These are phyloP conservation scores for Pongo abelii DNA, from an alignment of 2,113 vertebrate species.

Conservation along the genomic window DNA sequence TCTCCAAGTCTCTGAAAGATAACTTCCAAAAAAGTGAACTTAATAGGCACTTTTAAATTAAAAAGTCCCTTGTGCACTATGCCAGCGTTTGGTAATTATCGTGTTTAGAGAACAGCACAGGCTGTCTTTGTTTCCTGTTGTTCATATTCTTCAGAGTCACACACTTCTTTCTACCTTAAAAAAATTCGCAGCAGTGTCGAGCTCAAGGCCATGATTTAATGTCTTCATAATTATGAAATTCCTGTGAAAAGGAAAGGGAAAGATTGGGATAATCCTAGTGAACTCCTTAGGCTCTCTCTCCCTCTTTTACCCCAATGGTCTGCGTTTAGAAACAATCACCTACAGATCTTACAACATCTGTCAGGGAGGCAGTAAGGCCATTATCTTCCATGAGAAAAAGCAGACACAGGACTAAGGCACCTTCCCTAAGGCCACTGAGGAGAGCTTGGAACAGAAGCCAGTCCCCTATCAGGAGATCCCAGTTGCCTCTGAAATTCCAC, in stretches of 20 bases:
- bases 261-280: background rate
- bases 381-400: background rate
- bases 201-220: background rate
- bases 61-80: background rate
- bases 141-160: background rate
- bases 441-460: slow-evolving; percentile 61
- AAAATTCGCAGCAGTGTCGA: background rate
- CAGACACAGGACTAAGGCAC: background rate
- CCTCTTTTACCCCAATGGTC: background rate
- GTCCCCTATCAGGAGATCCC: slow-evolving; percentile 72
- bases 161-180: background rate
- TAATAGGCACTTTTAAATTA: background rate
- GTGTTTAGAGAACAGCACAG: background rate
- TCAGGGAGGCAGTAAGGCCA: background rate
- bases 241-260: background rate
- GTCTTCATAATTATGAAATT: background rate
- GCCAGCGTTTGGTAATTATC: background rate
- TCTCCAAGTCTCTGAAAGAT: background rate
- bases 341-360: background rate
- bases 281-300: background rate
- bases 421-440: background rate
- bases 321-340: background rate
- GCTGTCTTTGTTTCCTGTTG: slow-evolving; percentile 8
- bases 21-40: background rate
- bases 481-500: slow-evolving; percentile 71